phyloP scores from a whole-genome alignment of 2,797 vertebrate species.

The Jordanella pulchra region DNA sequence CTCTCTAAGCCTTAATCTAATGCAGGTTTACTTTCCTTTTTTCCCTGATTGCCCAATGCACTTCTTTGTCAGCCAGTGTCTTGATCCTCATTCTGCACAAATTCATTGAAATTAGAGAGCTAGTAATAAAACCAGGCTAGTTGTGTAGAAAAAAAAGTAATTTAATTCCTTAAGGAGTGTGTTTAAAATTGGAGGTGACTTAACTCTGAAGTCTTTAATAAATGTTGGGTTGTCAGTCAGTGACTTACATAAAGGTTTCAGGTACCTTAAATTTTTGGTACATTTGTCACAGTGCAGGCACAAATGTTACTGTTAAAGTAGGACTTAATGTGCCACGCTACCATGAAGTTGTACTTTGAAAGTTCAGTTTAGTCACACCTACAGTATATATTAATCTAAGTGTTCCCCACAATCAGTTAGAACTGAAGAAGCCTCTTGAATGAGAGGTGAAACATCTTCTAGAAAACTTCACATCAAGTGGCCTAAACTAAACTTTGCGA shows the following conservation, averaged over 20 bases:
- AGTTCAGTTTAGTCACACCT: too few species aligned
- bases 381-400: too few species aligned
- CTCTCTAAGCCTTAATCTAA: not conserved
- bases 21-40: not conserved
- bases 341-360: not conserved
- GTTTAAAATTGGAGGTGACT: not conserved
- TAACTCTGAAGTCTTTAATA: not conserved
- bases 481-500: too few species aligned
- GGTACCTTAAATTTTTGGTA: not conserved
- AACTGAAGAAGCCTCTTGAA: too few species aligned
- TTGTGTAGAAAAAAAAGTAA: not conserved
- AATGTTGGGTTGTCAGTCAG: not conserved
- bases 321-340: not conserved
- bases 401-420: too few species aligned
- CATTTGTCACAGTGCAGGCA: not conserved
- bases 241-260: not conserved
- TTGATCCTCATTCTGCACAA: not conserved
- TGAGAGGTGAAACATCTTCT: too few species aligned
- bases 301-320: not conserved
- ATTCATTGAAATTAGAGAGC: not conserved
- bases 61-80: not conserved
- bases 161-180: not conserved
- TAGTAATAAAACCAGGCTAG: not conserved
- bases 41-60: not conserved
- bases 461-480: too few species aligned